Evolutionary conservation across 2,888 invertebrate species (phyloP), one percentile per base, ranked within the genome.

Genomic region (Melangyna quadrimaculata): DNA sequence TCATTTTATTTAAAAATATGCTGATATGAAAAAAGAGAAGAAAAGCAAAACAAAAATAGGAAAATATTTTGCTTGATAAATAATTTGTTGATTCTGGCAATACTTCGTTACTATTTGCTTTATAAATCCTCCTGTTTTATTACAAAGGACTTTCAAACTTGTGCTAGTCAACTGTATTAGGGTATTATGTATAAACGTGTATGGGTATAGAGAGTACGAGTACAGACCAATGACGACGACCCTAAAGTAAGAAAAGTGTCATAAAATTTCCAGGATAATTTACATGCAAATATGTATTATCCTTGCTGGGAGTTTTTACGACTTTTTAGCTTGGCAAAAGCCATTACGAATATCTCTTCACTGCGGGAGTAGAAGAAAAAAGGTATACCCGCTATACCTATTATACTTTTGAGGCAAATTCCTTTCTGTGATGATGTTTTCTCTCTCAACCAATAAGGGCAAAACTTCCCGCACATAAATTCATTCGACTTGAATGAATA

Each of bases 271-370:
- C 43, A 65, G 77, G 77, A 86, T 86, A 86, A 86, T 86, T 86
- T 81, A 86, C 86, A 86, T 86, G 86, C 86, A 86, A 86, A 86
- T 86, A 86, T 81, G 86, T 86, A 86, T 86, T 81, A 81, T 86
- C 81, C 86, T 86, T 86, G 81, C 86, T 81, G 73, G 69, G 70
- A 86, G 57, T 86, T 86, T n/a, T 86, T 59, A 86, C 59, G 86
- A 73, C 48, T 51, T 59, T 73, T 81, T 63, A n/a, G 40, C 48
- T 37, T 73, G 57, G 9, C 57, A 48, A 70, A n/a, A 70, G 73
- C 51, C 57, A 63, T 78, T 45, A 57, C 29, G n/a, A n/a, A 45
- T 19, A 17, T n/a, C n/a, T n/a, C n/a, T n/a, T n/a, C 69, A 37
- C 81, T 63, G 77, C 77, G 78, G 81, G 77, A 57, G 59, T 59